A percentile compares a stretch with the other conserved stretches of the same genome.
Conservation (phyloP, 2,888 invertebrate genomes). For the Willowsia nigromaculata region DNA sequence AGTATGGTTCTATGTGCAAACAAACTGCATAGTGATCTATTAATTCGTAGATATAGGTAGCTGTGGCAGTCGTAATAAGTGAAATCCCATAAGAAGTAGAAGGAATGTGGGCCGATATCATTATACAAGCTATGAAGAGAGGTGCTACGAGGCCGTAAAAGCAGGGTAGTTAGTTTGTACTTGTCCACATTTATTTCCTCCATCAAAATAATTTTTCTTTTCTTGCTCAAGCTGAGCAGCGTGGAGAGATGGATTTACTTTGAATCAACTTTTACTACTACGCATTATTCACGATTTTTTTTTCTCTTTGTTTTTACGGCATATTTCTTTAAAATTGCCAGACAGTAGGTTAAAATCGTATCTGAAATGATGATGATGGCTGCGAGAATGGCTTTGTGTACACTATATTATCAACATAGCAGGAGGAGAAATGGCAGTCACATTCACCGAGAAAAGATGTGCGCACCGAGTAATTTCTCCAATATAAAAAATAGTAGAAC, state of each 20-base stretch:
- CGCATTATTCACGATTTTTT: conserved; percentile 15
- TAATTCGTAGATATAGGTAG: neutral
- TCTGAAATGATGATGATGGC: conserved; percentile 15
- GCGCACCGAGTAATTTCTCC: conserved; percentile 32
- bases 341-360: conserved; percentile 37
- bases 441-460: conserved; percentile 14
- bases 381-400: neutral
- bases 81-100: conserved; percentile 47
- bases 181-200: conserved; percentile 58
- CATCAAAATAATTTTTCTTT: conserved; percentile 45
- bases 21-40: neutral
- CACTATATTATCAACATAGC: neutral
- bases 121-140: conserved; percentile 59
- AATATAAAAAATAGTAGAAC: neutral
- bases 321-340: conserved; percentile 4
- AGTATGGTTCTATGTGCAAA: no score
- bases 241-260: neutral
- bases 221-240: neutral
- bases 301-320: neutral
- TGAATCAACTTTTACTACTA: neutral
- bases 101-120: conserved; percentile 57
- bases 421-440: neutral
- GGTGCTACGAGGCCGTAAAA: conserved; percentile 44
- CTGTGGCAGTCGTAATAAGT: neutral
- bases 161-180: conserved; percentile 30